These are phyloP conservation scores for Lasioglossum zephyrum DNA, from an alignment of 2,888 invertebrate genomes.

Conservation along the genomic window DNA sequence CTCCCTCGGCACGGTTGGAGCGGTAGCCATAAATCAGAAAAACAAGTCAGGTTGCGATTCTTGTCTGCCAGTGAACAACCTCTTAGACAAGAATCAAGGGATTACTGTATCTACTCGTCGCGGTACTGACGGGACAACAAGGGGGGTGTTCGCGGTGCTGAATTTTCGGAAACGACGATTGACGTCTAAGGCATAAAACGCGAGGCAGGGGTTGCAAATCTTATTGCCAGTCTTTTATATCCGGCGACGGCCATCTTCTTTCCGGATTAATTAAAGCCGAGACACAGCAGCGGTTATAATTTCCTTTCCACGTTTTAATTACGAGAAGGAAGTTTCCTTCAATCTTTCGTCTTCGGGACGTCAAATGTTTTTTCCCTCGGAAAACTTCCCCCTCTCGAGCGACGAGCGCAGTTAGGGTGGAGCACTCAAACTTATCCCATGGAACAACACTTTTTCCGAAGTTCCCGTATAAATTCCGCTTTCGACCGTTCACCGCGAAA, in stretches of 20 bases:
- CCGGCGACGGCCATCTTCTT: not conserved
- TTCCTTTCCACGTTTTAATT: conserved; percentile 53
- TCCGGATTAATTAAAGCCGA: conserved; percentile 54
- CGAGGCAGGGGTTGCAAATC: conserved; percentile 19
- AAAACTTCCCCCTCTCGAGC: conserved; percentile 16
- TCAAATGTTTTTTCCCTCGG: conserved; percentile 26
- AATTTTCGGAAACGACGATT: too few relatives aligned
- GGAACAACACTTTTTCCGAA: conserved; percentile 61
- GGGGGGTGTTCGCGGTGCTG: too few relatives aligned
- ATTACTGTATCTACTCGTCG: too few relatives aligned
- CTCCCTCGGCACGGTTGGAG: too few relatives aligned
- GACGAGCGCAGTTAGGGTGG: conserved; percentile 25
- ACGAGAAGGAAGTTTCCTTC: not conserved
- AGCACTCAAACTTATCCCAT: conserved; percentile 53
- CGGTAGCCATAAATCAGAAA: too few relatives aligned
- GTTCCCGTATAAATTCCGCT: conserved; percentile 63
- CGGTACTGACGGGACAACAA: too few relatives aligned
- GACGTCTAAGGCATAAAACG: conserved; percentile 19
- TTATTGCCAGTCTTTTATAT: conserved; percentile 43
- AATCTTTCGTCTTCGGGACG: not conserved
- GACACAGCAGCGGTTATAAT: conserved; percentile 31
- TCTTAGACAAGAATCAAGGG: too few relatives aligned
- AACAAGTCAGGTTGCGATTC: too few relatives aligned
- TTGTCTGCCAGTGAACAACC: too few relatives aligned
- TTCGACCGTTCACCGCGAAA: conserved; percentile 54